Conservation (phyloP, 2,888 invertebrate species). For the Oxytorus armatus region DNA sequence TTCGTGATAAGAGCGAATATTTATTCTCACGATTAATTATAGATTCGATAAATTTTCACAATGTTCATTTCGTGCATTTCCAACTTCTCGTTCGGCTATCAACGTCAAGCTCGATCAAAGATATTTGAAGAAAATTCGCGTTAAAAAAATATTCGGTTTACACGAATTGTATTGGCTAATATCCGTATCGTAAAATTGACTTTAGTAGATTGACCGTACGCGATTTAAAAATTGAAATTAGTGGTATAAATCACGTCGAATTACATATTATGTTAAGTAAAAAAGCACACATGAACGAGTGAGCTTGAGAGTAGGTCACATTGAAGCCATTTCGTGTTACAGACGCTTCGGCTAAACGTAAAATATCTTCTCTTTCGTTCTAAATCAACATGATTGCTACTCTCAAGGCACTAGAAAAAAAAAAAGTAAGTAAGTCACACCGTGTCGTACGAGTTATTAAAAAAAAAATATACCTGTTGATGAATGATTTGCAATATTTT, state of each 20-base stretch:
- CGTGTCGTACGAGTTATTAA: constrained; percentile 51
- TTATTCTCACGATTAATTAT: constrained; percentile 33
- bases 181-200: constrained; percentile 38
- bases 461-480: constrained; percentile 65
- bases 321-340: constrained; percentile 20
- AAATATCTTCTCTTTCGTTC: constrained; percentile 19
- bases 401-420: constrained; percentile 61
- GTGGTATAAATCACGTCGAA: constrained; percentile 42
- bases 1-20: constrained; percentile 44
- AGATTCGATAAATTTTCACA: too few species aligned
- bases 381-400: constrained; percentile 40
- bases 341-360: neutral
- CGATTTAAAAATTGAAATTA: constrained; percentile 27
- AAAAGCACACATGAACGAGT: constrained; percentile 44
- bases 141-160: constrained; percentile 25
- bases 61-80: constrained; percentile 18
- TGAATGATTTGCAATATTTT: constrained; percentile 62
- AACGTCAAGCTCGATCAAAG: neutral
- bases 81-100: neutral
- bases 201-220: constrained; percentile 30
- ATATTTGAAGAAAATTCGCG: neutral
- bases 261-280: constrained; percentile 57
- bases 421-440: constrained; percentile 42
- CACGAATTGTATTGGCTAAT: constrained; percentile 33
- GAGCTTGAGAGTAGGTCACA: constrained; percentile 61